Evolutionary conservation across 1,140 invertebrate genomes (phyloP).

Genomic region (Drosophila sulfurigaster): DNA sequence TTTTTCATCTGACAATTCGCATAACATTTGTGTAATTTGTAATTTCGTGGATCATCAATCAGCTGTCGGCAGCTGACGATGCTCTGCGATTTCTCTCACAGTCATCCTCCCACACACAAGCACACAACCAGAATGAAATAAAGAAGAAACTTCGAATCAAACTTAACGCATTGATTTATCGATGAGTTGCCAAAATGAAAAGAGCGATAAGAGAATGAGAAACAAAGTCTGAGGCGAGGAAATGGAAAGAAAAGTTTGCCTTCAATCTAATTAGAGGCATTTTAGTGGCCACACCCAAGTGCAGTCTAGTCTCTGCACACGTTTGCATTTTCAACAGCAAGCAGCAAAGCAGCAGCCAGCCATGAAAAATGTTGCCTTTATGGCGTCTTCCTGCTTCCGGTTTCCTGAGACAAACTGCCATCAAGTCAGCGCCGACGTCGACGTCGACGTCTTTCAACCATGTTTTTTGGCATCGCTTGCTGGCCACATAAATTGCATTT

Average conservation of each 20-base stretch:
- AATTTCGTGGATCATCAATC: slow-evolving; percentile 81
- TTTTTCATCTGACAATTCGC: slow-evolving; percentile 68
- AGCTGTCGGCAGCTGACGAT: slow-evolving; percentile 67
- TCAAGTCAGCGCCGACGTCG: background rate
- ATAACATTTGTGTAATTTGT: slow-evolving; percentile 79
- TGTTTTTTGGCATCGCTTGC: slow-evolving; percentile 44
- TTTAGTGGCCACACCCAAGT: slow-evolving; percentile 37
- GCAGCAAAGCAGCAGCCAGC: background rate
- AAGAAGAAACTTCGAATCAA: slow-evolving; percentile 18
- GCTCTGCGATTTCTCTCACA: slow-evolving; percentile 54
- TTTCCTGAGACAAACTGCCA: slow-evolving; percentile 24
- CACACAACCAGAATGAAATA: too few species aligned
- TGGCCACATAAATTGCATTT: slow-evolving; percentile 44
- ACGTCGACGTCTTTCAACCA: background rate
- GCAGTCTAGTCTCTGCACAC: slow-evolving; percentile 38
- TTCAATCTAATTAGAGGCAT: slow-evolving; percentile 63
- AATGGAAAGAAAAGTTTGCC: slow-evolving; percentile 33
- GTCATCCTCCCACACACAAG: slow-evolving; percentile 10
- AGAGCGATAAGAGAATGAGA: background rate
- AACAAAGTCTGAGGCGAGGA: background rate
- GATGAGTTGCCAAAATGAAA: slow-evolving; percentile 66
- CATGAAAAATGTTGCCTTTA: slow-evolving; percentile 54
- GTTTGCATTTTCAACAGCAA: slow-evolving; percentile 22
- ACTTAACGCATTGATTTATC: slow-evolving; percentile 73
- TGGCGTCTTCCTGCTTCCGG: slow-evolving; percentile 52